Percentiles rank a stretch among this genome's conserved stretches.
Evolutionary conservation across 2,888 invertebrate genomes (phyloP).

Genomic region (Hydraecia micacea): DNA sequence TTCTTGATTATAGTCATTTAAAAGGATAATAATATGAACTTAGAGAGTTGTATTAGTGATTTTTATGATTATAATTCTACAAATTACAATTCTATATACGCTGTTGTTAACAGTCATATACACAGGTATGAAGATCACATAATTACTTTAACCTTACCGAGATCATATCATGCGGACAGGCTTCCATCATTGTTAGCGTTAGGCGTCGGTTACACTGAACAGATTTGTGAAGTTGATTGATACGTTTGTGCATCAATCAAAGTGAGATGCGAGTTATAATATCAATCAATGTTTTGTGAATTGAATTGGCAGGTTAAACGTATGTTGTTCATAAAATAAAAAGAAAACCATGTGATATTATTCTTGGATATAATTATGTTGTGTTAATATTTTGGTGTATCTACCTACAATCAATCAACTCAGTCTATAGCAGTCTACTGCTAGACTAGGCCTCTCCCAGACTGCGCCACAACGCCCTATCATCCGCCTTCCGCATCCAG

Average conservation of each 20-base stretch:
- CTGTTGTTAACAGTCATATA: constrained; percentile 15
- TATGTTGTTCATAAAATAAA: not conserved
- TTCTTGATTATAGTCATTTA: no score
- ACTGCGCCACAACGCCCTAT: no score
- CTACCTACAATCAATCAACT: not conserved
- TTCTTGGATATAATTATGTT: not conserved
- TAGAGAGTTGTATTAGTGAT: no score
- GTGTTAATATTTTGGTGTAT: not conserved
- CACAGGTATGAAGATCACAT: constrained; percentile 56
- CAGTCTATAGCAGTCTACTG: not conserved
- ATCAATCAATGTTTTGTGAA: constrained; percentile 22
- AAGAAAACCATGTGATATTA: not conserved
- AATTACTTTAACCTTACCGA: constrained; percentile 67
- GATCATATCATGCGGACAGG: constrained; percentile 58
- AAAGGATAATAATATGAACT: no score
- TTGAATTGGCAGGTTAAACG: constrained; percentile 1
- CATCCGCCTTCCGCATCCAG: no score
- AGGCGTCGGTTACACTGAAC: constrained; percentile 33
- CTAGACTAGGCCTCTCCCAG: not conserved
- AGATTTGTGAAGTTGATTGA: constrained; percentile 53
- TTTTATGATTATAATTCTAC: no score
- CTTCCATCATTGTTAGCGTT: constrained; percentile 53
- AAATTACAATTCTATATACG: not conserved
- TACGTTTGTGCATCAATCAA: constrained; percentile 45
- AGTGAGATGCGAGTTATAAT: constrained; percentile 12